A percentile compares a stretch with the other conserved stretches of the same genome.
Conservation (phyloP, 2,113 vertebrate species). For the Nannobrachium achirus region DNA sequence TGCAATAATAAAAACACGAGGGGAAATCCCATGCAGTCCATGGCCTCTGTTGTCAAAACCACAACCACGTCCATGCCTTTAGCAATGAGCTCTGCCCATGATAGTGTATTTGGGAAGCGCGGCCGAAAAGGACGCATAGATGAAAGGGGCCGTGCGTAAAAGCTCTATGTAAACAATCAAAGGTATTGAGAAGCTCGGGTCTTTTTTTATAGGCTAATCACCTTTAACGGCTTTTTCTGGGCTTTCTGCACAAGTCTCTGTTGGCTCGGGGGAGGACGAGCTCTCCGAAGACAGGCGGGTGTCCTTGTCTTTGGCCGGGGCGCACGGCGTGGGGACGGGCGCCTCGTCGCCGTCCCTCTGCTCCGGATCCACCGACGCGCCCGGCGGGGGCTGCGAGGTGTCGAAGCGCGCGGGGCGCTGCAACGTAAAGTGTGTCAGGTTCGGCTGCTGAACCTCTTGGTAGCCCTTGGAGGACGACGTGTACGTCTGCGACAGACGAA, state of each 20-base stretch:
- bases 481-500: slow-evolving; percentile 96
- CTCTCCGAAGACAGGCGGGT: slow-evolving; percentile 88
- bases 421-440: slow-evolving; percentile 81
- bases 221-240: slow-evolving; percentile 89
- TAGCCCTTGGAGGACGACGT: slow-evolving; percentile 88
- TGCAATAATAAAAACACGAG: slow-evolving; percentile 22
- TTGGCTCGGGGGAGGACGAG: slow-evolving; percentile 90
- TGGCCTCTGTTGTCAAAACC: neutral
- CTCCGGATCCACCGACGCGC: slow-evolving; percentile 77
- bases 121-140: too few species aligned
- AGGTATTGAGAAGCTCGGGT: too few species aligned
- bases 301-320: slow-evolving; percentile 86
- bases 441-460: slow-evolving; percentile 80
- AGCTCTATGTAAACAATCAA: too few species aligned
- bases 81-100: neutral
- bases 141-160: too few species aligned
- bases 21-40: neutral
- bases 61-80: neutral
- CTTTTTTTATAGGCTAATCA: slow-evolving; percentile 71
- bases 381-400: slow-evolving; percentile 78
- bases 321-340: slow-evolving; percentile 80
- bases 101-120: too few species aligned
- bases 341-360: slow-evolving; percentile 86
- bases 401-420: slow-evolving; percentile 86
- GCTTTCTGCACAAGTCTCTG: slow-evolving; percentile 86